Evolutionary conservation across 2,888 invertebrate genomes (phyloP).

Genomic region (Rapana venosa): DNA sequence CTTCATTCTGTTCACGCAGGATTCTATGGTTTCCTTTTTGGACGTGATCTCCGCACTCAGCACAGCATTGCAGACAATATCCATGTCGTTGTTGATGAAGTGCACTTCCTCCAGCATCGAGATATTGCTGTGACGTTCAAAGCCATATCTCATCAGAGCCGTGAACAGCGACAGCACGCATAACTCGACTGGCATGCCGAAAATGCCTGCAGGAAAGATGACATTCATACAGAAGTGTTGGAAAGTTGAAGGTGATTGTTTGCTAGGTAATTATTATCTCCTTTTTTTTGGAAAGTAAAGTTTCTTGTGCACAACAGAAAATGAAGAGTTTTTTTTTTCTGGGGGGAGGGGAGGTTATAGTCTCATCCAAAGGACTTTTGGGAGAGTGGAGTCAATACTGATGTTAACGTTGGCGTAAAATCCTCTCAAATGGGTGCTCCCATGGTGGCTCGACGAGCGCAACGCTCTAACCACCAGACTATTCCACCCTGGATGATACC

Average conservation of each 20-base stretch:
- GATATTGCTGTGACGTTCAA: constrained; percentile 22
- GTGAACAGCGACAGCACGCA: constrained; percentile 56
- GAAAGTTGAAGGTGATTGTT: neutral
- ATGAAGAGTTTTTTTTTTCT: no score
- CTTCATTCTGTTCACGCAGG: neutral
- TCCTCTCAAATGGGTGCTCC: no score
- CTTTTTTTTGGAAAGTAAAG: no score
- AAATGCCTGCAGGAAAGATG: constrained; percentile 52
- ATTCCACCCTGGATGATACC: no score
- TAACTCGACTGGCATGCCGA: constrained; percentile 54
- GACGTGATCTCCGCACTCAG: constrained; percentile 27
- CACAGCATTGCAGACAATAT: constrained; percentile 48
- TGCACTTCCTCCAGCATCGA: constrained; percentile 51
- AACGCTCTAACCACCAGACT: no score
- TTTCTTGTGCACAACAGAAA: no score
- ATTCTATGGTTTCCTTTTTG: neutral
- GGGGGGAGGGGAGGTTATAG: no score
- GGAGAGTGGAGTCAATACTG: no score
- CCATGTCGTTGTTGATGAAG: constrained; percentile 54
- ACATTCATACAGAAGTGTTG: neutral
- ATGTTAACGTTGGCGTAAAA: no score
- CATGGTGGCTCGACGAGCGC: no score
- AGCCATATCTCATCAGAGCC: constrained; percentile 52
- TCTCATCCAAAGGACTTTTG: no score
- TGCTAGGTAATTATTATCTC: no score